Evolutionary conservation across 2,113 vertebrate species (phyloP).

Genomic region (Bostrychus sinensis): DNA sequence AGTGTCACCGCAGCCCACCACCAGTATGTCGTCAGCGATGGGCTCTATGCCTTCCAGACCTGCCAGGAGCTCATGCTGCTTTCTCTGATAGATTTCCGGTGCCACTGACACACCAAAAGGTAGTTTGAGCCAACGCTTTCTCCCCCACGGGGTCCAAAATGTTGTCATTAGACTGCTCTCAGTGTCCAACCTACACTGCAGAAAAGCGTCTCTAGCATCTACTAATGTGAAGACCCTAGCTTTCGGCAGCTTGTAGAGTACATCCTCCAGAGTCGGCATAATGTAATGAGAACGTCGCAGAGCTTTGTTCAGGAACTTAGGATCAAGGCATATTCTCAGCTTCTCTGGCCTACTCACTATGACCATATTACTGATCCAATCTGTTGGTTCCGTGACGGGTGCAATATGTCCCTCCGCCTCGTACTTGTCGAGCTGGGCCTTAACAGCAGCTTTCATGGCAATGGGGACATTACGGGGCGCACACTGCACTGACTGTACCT

Average conservation of each 20-base stretch:
- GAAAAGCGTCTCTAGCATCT: not conserved
- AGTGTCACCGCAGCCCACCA: not conserved
- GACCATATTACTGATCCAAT: slow-evolving; percentile 1
- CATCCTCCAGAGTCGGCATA: not conserved
- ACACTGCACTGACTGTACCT: not conserved
- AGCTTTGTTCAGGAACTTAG: not conserved
- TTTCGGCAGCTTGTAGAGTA: not conserved
- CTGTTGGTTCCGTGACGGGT: not conserved
- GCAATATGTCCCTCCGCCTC: not conserved
- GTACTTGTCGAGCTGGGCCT: not conserved
- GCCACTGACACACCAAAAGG: not conserved
- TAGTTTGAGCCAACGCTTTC: not conserved
- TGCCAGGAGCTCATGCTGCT: not conserved
- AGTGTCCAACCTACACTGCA: not conserved
- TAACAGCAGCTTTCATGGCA: not conserved
- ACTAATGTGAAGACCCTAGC: not conserved
- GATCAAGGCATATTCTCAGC: not conserved
- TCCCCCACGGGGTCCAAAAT: not conserved
- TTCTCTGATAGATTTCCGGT: not conserved
- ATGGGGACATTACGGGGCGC: not conserved
- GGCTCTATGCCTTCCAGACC: not conserved
- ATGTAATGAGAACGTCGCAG: not conserved
- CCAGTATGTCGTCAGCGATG: not conserved
- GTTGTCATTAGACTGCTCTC: not conserved
- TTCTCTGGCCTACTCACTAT: not conserved